Conservation (phyloP, 2,797 vertebrate species). For the Tamandua tetradactyla region DNA sequence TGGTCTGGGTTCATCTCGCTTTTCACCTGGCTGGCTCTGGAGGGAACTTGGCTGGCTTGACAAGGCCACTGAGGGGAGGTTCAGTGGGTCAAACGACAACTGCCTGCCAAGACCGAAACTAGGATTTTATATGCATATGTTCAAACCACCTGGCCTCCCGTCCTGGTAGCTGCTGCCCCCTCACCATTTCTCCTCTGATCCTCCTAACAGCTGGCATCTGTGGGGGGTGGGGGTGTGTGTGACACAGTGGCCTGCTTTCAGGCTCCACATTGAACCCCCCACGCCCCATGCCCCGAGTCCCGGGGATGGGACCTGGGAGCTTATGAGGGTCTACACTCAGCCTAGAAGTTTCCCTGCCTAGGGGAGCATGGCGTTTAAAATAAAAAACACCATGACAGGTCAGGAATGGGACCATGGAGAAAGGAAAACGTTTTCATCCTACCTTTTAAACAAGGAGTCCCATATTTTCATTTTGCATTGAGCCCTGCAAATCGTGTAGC, state of each 20-base stretch:
- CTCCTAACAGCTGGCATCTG: no score
- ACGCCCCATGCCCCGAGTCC: accelerated
- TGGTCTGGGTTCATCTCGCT: not conserved
- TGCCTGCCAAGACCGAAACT: not conserved
- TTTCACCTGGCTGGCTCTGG: not conserved
- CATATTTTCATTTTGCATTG: not conserved
- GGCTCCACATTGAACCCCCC: no score
- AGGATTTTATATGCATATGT: accelerated
- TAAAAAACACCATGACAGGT: not conserved
- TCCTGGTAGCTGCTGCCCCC: accelerated
- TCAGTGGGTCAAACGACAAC: not conserved
- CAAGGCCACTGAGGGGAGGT: not conserved
- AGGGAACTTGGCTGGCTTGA: not conserved
- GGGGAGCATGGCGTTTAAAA: not conserved
- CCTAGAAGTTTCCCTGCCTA: not conserved
- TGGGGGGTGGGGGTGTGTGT: no score
- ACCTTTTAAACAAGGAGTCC: not conserved
- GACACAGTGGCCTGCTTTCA: not conserved
- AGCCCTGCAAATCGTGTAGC: not conserved
- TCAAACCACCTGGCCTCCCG: no score
- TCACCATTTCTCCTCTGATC: not conserved
- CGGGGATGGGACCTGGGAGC: no score
- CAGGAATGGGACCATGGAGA: not conserved
- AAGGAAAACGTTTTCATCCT: not conserved
- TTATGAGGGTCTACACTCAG: not conserved